Evolutionary conservation across 2,797 vertebrate species (phyloP), one percentile per base, ranked within the genome.

Genomic region (Crax fasciolata): DNA sequence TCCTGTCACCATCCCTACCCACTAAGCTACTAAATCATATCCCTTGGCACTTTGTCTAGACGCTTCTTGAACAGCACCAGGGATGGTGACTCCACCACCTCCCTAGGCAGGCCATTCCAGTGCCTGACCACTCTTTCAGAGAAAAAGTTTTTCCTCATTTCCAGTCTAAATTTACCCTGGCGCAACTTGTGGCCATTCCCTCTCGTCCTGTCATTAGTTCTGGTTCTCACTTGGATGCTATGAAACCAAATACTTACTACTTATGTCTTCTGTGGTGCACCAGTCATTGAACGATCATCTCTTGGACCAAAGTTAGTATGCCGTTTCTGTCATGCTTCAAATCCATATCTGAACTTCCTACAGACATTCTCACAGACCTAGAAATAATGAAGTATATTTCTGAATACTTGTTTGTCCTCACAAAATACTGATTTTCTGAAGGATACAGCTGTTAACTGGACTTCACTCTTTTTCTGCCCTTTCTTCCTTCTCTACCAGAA

Each of bases 171-270:
- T n/a, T n/a, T n/a, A n/a, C n/a, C n/a, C n/a, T n/a, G n/a, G n/a
- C n/a, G n/a, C n/a, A n/a, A n/a, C n/a, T n/a, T n/a, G n/a, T n/a
- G n/a, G n/a, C n/a, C n/a, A n/a, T n/a, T n/a, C n/a, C n/a, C n/a
- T n/a, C n/a, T n/a, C n/a, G n/a, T n/a, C n/a, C n/a, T n/a, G n/a
- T n/a, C n/a, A n/a, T n/a, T n/a, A n/a, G n/a, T n/a, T 67, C 63
- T 82, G 13, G 20, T 71, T 87, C 59, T 93, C 82, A 92, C 39
- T 82, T 79, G 24, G 6, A 2, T 90, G 21, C 23, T 82, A 75
- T 35, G 48, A 95, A 92, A 79, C 77, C 61, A 66, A 57, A 5
- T 73, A 79, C 88, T 87, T 94, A 54, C 80, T 73, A 79, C 88
- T 90, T 80, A n/a, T 61, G 67, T 28, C n/a, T 93, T 91, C 67